Conservation (phyloP, 2,888 invertebrate species). For the Nemotelus pantherinus region DNA sequence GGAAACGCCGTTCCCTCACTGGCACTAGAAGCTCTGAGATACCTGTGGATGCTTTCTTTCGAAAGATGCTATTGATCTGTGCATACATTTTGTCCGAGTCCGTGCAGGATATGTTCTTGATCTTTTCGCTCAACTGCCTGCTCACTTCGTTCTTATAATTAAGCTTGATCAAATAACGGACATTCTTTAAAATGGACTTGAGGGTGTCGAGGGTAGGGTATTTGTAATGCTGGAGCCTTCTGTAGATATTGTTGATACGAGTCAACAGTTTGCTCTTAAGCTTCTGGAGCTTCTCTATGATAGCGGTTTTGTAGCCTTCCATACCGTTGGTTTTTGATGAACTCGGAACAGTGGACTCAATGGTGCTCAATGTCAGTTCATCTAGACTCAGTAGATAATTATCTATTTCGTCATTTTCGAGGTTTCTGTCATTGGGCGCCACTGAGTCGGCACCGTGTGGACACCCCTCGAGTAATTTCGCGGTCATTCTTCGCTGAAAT, state of each 20-base stretch:
- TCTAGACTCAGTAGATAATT: conserved; percentile 3
- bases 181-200: neutral
- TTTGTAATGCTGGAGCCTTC: conserved; percentile 23
- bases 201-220: neutral
- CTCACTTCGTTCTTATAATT: conserved; percentile 10
- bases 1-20: too few relatives aligned
- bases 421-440: conserved; percentile 23
- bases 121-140: conserved; percentile 3
- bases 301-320: conserved; percentile 10
- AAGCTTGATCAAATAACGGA: neutral
- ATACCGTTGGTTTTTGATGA: neutral
- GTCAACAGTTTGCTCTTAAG: conserved; percentile 4
- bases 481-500: neutral
- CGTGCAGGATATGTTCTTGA: neutral
- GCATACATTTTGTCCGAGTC: conserved; percentile 1
- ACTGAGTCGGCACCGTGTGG: neutral
- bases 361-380: neutral
- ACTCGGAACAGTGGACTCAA: conserved; percentile 12
- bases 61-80: conserved; percentile 14
- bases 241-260: conserved; percentile 19
- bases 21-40: neutral
- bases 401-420: conserved; percentile 21
- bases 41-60: neutral
- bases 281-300: conserved; percentile 5
- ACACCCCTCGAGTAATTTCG: neutral